Conservation (phyloP, 1,140 invertebrate genomes). For the Apis dorsata region DNA sequence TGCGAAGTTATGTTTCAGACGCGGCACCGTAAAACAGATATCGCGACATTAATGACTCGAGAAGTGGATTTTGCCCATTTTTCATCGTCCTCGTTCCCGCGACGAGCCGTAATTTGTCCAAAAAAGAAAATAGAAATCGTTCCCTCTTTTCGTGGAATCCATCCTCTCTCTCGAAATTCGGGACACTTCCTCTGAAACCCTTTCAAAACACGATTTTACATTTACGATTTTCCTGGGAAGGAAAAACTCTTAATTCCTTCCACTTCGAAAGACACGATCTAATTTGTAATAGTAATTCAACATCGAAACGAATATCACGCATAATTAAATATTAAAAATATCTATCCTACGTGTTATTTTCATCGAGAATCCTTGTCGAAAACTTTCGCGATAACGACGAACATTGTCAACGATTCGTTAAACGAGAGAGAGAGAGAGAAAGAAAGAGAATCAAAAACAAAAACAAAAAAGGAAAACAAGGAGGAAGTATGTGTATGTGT, state of each 20-base stretch:
- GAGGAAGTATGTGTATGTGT: neutral
- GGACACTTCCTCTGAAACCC: no score
- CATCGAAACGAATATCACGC: no score
- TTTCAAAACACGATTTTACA: no score
- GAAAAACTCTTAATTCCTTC: no score
- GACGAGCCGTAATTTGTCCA: constrained; percentile 51
- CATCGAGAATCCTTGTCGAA: constrained; percentile 29
- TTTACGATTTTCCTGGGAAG: no score
- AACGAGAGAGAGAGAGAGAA: constrained; percentile 14
- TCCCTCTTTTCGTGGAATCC: neutral
- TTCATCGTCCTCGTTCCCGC: constrained; percentile 46
- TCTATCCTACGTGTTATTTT: neutral
- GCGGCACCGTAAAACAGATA: constrained; percentile 61
- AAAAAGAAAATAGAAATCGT: neutral
- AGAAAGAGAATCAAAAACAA: constrained; percentile 32
- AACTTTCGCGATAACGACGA: constrained; percentile 26
- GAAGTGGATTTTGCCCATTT: constrained; percentile 58
- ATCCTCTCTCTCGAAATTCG: neutral
- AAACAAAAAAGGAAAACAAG: neutral
- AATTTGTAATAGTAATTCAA: no score
- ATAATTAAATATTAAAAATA: no score
- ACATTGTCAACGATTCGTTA: constrained; percentile 52
- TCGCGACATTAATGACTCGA: constrained; percentile 54
- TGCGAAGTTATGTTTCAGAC: constrained; percentile 60
- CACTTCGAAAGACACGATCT: no score